Base-by-base conservation (phyloP, 1,140 invertebrate genomes). In the Lepidotrigona ventralis region DNA sequence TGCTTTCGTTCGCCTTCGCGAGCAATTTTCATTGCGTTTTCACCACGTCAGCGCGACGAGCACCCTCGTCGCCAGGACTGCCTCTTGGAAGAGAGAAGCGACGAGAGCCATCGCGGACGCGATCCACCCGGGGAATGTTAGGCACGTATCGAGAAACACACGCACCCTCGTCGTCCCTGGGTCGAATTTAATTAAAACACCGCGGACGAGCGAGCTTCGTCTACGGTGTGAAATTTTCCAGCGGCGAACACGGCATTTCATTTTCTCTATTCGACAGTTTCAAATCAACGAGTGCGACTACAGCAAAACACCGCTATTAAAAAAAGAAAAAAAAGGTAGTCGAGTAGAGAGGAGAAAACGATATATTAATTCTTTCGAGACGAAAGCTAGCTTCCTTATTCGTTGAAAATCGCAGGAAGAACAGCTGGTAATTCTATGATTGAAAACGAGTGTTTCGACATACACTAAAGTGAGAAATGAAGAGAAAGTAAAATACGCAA, bases 171-270 rank as follows among this genome's bases (percentile, higher is more conserved):
- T 23, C 39, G n/a, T 33, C 54, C 53, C 4, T 29, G 21, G 21
- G 39, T 79, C 66, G 77, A 78, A 84, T 87, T 84, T 84, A 88
- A 88, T 88, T 88, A 87, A 87, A 87, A 87, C 81, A 77, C 58
- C n/a, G 29, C 11, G 39, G 29, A 39, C 12, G 1, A 58, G 39
- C 39, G 23, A 23, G 29, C 23, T 21, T 19, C 29, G 58, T 23
- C 23, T 9, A 39, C 21, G 23, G 33, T 9, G 33, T 9, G 60
- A 56, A 75, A 33, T 26, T 71, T 15, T 60, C 19, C 46, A 73
- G 29, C 56, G 21, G 3, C n/a, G 12, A 1, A 64, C 29, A 33
- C 12, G 17, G 23, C 11, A 3, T 33, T 56, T 14, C 19, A 19
- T 12, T 56, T 56, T n/a, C 58, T 56, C 21, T 15, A 11, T 63